Percentiles rank a stretch among this genome's conserved stretches.
phyloP scores from a whole-genome alignment of 2,113 vertebrate genomes.

The Eulacestoma nigropectus region DNA sequence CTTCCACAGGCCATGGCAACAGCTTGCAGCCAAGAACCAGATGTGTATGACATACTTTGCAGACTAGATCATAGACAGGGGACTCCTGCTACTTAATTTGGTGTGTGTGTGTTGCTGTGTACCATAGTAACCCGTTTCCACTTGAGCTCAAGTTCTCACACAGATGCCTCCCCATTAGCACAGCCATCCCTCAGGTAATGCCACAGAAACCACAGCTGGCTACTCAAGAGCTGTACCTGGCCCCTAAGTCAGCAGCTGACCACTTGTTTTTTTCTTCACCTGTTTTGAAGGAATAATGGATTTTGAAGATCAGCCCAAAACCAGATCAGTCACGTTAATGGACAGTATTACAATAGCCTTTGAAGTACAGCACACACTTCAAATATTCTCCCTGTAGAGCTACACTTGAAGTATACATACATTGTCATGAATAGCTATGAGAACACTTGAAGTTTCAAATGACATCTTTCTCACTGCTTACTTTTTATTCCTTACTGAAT shows the following conservation, averaged over 20 bases:
- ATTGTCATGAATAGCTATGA: background rate
- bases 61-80: conserved; percentile 31
- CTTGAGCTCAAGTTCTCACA: background rate
- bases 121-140: conserved; percentile 39
- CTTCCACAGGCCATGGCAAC: conserved; percentile 5
- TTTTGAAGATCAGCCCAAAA: background rate
- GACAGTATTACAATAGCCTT: background rate
- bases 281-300: background rate
- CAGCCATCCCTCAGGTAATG: background rate
- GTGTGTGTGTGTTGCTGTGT: conserved; percentile 39
- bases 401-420: background rate
- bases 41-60: conserved; percentile 33
- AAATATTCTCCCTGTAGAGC: background rate
- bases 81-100: conserved; percentile 51
- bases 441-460: background rate
- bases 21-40: background rate
- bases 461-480: background rate
- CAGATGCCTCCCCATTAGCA: background rate
- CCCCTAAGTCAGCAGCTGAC: background rate
- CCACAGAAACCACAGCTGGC: background rate
- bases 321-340: background rate
- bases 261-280: background rate
- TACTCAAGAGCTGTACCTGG: background rate
- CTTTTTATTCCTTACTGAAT: background rate
- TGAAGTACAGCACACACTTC: background rate